A percentile compares a stretch with the other conserved stretches of the same genome.
Evolutionary conservation across 1,140 invertebrate species (phyloP).

Genomic region (Diachasma alloeum): DNA sequence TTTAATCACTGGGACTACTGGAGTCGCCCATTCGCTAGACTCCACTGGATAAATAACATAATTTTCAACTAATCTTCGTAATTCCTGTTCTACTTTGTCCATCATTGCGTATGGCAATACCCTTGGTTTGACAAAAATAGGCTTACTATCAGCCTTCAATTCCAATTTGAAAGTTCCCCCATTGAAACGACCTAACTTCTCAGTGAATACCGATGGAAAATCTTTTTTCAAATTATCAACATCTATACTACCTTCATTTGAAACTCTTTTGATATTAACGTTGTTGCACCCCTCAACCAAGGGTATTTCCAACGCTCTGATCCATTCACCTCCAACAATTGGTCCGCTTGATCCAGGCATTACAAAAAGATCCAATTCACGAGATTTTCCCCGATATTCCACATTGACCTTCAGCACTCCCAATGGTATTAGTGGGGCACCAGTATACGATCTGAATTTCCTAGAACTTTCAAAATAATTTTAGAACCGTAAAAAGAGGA

Average conservation of each 20-base stretch:
- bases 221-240: not conserved
- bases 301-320: not conserved
- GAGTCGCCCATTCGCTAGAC: not conserved
- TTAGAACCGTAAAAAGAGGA: too few relatives aligned
- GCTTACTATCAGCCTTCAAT: not conserved
- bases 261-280: not conserved
- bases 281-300: not conserved
- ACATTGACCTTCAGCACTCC: not conserved
- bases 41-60: not conserved
- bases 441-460: too few relatives aligned
- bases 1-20: constrained; percentile 4
- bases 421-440: too few relatives aligned
- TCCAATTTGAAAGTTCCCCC: not conserved
- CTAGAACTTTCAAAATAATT: too few relatives aligned
- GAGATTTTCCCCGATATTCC: not conserved
- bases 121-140: not conserved
- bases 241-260: too few relatives aligned
- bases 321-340: not conserved
- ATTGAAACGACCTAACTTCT: not conserved
- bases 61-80: not conserved
- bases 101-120: not conserved
- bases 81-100: not conserved
- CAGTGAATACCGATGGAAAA: not conserved
- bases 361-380: not conserved
- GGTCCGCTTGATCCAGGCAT: not conserved